Conservation (phyloP, 2,888 invertebrate genomes). For the Autographa gamma region DNA sequence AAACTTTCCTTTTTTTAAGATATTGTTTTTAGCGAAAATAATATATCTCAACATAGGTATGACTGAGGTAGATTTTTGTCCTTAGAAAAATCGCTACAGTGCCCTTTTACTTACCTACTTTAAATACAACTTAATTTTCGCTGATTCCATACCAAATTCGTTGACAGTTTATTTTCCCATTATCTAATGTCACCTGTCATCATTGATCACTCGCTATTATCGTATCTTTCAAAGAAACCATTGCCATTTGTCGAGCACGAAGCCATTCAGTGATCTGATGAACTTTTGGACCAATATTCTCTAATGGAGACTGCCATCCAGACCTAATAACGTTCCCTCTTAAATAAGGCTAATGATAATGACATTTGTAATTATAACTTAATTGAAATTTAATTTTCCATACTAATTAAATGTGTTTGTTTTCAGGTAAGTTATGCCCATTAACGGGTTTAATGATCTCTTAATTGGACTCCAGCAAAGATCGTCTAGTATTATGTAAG, state of each 20-base stretch:
- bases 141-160: neutral
- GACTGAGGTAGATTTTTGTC: too few species aligned
- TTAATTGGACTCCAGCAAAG: conserved; percentile 1
- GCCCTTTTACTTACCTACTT: too few species aligned
- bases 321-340: neutral
- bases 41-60: too few species aligned
- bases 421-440: conserved; percentile 2
- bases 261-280: neutral
- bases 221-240: neutral
- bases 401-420: neutral
- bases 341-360: conserved; percentile 6
- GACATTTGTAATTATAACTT: neutral
- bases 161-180: neutral
- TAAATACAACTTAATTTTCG: neutral
- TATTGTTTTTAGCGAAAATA: too few species aligned
- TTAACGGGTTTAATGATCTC: neutral
- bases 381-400: neutral
- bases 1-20: too few species aligned
- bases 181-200: neutral
- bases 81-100: too few species aligned
- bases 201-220: neutral
- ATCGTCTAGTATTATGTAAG: neutral
- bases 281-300: conserved; percentile 4
- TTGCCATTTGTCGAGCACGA: neutral
- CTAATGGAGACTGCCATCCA: conserved; percentile 2